Percentiles rank a stretch among this genome's conserved stretches.
Evolutionary conservation across 1,140 invertebrate genomes (phyloP).

Genomic region (Drosophila virilis): DNA sequence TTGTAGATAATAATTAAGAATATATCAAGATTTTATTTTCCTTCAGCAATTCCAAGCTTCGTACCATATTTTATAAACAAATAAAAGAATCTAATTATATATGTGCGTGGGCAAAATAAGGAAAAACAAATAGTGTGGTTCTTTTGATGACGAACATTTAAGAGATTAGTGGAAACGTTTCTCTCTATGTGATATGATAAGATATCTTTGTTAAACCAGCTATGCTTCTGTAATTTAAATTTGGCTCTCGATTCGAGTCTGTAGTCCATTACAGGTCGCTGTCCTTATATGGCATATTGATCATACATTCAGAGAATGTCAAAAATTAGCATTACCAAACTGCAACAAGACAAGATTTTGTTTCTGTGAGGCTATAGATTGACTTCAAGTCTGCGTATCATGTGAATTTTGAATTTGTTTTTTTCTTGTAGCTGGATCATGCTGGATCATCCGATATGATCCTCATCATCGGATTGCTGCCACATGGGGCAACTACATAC

Average conservation of each 20-base stretch:
- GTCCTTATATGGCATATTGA: constrained; percentile 32
- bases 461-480: constrained; percentile 1
- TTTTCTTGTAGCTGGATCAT: constrained; percentile 7
- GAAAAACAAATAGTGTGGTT: no score
- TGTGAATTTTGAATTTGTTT: constrained; percentile 18
- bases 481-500: constrained; percentile 26
- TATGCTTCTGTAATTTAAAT: constrained; percentile 6
- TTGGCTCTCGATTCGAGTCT: constrained; percentile 3
- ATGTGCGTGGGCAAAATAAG: neutral
- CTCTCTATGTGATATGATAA: neutral
- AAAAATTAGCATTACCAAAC: constrained; percentile 43
- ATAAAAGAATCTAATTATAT: neutral
- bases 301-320: constrained; percentile 35
- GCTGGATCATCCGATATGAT: constrained; percentile 16
- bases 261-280: constrained; percentile 13
- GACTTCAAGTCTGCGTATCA: constrained; percentile 32
- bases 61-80: no score
- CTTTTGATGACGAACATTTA: no score
- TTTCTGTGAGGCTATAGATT: constrained; percentile 16
- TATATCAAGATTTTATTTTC: no score
- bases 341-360: constrained; percentile 3
- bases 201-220: neutral
- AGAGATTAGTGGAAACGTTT: no score
- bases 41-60: no score
- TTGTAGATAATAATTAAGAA: no score